Evolutionary conservation across 2,888 invertebrate genomes (phyloP).

Genomic region (Corythucha ciliata): DNA sequence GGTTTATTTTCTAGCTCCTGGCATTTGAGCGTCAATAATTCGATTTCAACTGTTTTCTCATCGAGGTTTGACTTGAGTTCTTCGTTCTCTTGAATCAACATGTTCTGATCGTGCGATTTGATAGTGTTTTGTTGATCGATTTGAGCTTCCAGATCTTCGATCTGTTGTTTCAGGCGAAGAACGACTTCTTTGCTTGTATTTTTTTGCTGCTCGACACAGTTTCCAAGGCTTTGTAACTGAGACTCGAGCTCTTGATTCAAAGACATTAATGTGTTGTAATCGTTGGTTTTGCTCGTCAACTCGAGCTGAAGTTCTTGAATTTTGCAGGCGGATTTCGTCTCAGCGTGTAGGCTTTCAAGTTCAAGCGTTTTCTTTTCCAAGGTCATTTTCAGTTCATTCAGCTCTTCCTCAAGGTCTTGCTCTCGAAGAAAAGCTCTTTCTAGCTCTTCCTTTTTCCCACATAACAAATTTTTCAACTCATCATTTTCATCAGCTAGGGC

Average conservation of each 20-base stretch:
- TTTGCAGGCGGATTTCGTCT: no score
- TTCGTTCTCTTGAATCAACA: neutral
- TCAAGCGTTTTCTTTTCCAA: neutral
- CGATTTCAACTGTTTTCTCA: neutral
- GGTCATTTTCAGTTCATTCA: slow-evolving; percentile 9
- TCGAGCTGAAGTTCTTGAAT: no score
- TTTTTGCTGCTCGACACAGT: slow-evolving; percentile 1
- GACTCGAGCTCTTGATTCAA: neutral
- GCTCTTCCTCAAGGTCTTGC: slow-evolving; percentile 15
- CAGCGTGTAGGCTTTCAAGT: no score
- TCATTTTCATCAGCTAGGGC: slow-evolving; percentile 36
- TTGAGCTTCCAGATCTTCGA: slow-evolving; percentile 6
- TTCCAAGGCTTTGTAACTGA: slow-evolving; percentile 3
- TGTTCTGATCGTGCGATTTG: neutral
- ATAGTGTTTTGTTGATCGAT: slow-evolving; percentile 13
- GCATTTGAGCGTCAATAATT: no score
- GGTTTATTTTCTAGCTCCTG: no score
- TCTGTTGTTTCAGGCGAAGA: neutral
- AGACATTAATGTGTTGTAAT: no score
- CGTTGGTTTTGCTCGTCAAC: no score
- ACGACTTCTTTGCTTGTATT: neutral
- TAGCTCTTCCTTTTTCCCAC: slow-evolving; percentile 2
- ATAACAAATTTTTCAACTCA: slow-evolving; percentile 11
- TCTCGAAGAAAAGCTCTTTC: slow-evolving; percentile 9
- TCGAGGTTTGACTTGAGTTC: neutral